Percentiles rank a stretch among this genome's conserved stretches.
phyloP scores from a whole-genome alignment of 2,797 vertebrate species.

The Clamator glandarius region DNA sequence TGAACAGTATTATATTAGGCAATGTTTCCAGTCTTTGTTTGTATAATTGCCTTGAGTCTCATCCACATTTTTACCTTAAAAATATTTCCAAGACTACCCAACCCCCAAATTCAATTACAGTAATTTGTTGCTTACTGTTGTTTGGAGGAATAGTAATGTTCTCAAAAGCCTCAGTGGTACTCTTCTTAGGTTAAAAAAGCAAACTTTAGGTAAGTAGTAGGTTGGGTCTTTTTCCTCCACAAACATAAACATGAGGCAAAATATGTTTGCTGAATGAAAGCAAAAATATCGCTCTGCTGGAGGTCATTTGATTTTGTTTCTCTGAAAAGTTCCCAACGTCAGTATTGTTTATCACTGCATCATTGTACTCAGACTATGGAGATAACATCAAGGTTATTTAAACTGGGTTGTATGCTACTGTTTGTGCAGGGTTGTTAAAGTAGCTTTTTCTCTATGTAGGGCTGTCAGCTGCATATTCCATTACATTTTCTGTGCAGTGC shows the following conservation, averaged over 20 bases:
- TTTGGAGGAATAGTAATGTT: background rate
- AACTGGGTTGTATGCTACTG: background rate
- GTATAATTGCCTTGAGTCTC: background rate
- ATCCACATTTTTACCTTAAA: background rate
- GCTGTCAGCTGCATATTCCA: background rate
- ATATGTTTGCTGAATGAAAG: background rate
- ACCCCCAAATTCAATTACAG: background rate
- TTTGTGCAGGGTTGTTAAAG: background rate
- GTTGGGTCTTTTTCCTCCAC: background rate
- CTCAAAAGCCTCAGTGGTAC: background rate
- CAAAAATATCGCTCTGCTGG: background rate
- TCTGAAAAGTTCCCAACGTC: background rate
- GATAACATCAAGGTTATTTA: background rate
- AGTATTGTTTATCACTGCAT: background rate
- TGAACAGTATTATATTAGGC: background rate
- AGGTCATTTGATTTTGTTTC: background rate
- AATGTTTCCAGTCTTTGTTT: background rate
- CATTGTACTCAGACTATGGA: background rate
- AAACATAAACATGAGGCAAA: background rate
- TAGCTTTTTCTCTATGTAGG: background rate
- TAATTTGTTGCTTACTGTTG: background rate
- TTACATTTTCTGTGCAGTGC: background rate
- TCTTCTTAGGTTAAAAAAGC: background rate
- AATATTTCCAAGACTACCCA: background rate
- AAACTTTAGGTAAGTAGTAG: background rate